These are phyloP conservation scores for Papilio demoleus DNA, from an alignment of 2,888 invertebrate genomes.

Conservation along the genomic window DNA sequence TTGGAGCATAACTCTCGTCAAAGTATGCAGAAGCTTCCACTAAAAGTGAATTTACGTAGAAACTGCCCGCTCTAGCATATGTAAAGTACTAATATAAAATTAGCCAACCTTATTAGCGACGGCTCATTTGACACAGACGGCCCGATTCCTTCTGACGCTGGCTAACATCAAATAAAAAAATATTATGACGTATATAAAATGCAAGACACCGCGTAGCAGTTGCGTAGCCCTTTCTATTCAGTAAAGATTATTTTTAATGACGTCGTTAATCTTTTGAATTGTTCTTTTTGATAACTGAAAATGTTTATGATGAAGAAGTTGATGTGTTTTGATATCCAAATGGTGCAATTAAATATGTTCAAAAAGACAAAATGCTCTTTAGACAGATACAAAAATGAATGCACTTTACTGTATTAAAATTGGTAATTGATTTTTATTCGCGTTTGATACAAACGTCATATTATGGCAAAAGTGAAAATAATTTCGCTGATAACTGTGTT, in stretches of 20 bases:
- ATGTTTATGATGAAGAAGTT: neutral
- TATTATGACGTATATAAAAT: constrained; percentile 44
- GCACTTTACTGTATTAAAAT: too few species aligned
- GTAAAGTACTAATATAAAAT: constrained; percentile 45
- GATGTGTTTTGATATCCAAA: neutral
- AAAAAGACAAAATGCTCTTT: neutral
- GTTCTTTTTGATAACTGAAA: constrained; percentile 12
- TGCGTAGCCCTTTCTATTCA: constrained; percentile 32
- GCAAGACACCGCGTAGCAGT: constrained; percentile 22
- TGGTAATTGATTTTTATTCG: too few species aligned
- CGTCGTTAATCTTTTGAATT: constrained; percentile 33
- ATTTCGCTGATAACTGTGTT: too few species aligned
- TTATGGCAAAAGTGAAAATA: too few species aligned
- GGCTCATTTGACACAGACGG: constrained; percentile 47
- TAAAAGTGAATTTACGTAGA: constrained; percentile 38
- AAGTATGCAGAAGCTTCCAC: constrained; percentile 27
- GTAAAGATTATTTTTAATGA: constrained; percentile 31
- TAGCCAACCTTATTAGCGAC: constrained; percentile 51
- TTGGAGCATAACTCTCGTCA: constrained; percentile 32
- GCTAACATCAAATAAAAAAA: constrained; percentile 48
- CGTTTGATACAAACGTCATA: too few species aligned
- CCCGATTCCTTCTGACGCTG: constrained; percentile 43
- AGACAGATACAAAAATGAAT: neutral
- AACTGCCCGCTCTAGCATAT: constrained; percentile 31
- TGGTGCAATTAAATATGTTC: neutral